phyloP scores from a whole-genome alignment of 2,888 invertebrate species.

The Leucania comma region DNA sequence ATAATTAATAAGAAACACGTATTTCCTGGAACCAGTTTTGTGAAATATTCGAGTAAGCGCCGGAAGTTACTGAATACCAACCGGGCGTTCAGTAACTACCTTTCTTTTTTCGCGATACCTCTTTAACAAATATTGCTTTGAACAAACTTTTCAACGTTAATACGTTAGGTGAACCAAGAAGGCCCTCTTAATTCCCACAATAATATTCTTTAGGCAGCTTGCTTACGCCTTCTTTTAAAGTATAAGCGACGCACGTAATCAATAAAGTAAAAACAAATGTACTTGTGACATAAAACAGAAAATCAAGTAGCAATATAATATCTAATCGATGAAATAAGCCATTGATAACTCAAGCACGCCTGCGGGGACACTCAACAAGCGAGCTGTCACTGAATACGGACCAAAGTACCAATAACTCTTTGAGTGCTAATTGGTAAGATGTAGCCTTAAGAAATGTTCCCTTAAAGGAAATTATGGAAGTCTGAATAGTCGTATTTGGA shows the following conservation, averaged over 20 bases:
- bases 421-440: conserved; percentile 49
- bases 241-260: conserved; percentile 11
- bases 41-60: no score
- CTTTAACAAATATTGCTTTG: no score
- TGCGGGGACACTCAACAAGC: conserved; percentile 35
- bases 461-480: conserved; percentile 37
- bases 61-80: no score
- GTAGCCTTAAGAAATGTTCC: conserved; percentile 25
- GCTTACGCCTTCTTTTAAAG: conserved; percentile 8
- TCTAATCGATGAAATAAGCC: conserved; percentile 40
- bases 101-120: no score
- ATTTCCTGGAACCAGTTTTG: no score
- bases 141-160: no score
- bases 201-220: neutral
- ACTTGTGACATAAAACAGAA: conserved; percentile 21
- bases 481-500: conserved; percentile 27
- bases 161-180: no score
- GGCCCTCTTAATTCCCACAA: no score
- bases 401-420: conserved; percentile 39
- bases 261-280: conserved; percentile 31
- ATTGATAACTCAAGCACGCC: conserved; percentile 40
- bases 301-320: conserved; percentile 27
- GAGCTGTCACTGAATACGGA: conserved; percentile 24
- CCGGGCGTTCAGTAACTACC: no score
- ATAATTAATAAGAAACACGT: no score